These are phyloP conservation scores for Aulostomus chinensis DNA, from an alignment of 2,797 vertebrate genomes.

Conservation along the genomic window DNA sequence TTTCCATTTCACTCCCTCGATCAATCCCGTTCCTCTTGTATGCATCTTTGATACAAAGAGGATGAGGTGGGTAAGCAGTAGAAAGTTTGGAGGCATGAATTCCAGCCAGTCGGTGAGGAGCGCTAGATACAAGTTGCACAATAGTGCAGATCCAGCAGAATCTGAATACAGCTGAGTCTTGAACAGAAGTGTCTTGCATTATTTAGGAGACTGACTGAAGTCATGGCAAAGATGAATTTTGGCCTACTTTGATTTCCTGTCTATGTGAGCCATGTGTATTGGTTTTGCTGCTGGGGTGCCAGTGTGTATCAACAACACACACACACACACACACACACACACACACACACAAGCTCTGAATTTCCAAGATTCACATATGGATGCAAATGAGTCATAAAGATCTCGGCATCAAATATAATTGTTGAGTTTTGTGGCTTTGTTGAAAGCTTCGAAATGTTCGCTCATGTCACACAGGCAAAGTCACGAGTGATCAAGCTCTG, in stretches of 20 bases:
- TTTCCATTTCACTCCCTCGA: conserved; percentile 8
- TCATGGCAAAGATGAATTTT: conserved; percentile 72
- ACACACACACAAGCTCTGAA: no score
- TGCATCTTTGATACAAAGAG: conserved; percentile 24
- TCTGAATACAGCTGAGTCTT: conserved; percentile 55
- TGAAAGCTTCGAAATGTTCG: conserved; percentile 9
- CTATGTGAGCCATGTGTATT: conserved; percentile 35
- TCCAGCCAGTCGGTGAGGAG: conserved; percentile 49
- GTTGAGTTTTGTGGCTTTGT: no score
- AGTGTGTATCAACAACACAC: neutral
- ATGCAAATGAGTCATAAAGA: no score
- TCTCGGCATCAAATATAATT: no score
- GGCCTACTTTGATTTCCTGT: conserved; percentile 71
- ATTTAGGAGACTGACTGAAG: conserved; percentile 71
- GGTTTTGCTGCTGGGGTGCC: conserved; percentile 29
- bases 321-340: no score
- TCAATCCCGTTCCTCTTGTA: neutral
- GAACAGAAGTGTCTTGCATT: conserved; percentile 77
- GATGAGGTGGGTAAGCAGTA: conserved; percentile 36
- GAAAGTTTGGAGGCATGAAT: conserved; percentile 49
- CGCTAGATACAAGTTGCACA: conserved; percentile 56
- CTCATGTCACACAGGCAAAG: conserved; percentile 6
- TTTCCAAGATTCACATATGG: no score
- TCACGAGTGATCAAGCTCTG: conserved; percentile 43
- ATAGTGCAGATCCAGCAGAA: conserved; percentile 77